Evolutionary conservation across 2,797 vertebrate species (phyloP).

Genomic region (Botia kubotai): DNA sequence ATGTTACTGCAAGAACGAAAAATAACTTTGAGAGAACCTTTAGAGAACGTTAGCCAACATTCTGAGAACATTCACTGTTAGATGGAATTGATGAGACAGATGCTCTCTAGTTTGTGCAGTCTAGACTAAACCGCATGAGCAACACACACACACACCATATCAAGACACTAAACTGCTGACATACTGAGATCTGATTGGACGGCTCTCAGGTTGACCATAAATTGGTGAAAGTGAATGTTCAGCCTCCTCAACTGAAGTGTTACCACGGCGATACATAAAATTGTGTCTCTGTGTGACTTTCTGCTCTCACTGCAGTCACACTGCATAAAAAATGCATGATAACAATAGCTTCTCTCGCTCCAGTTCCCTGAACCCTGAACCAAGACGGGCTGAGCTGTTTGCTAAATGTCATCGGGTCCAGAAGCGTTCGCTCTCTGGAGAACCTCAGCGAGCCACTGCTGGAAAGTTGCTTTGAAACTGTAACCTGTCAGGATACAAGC

Average conservation of each 20-base stretch:
- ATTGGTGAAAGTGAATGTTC: not conserved
- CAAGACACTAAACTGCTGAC: conserved; percentile 29
- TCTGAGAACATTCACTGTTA: no score
- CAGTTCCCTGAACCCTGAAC: conserved; percentile 21
- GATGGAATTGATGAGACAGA: not conserved
- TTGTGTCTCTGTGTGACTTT: conserved; percentile 34
- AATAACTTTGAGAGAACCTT: no score
- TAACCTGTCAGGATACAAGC: not conserved
- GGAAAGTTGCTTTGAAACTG: conserved; percentile 17
- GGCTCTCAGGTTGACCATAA: conserved; percentile 18
- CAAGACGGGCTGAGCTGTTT: conserved; percentile 22
- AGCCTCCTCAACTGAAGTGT: conserved; percentile 18
- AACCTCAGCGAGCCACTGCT: conserved; percentile 18
- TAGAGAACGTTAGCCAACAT: no score
- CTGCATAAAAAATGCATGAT: conserved; percentile 54
- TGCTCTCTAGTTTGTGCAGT: conserved; percentile 13
- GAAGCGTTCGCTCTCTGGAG: conserved; percentile 19
- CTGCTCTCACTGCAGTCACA: conserved; percentile 22
- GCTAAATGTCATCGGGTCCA: conserved; percentile 29
- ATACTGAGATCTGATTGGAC: not conserved
- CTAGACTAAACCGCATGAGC: not conserved
- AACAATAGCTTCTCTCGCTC: conserved; percentile 22
- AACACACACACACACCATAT: not conserved
- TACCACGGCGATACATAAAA: conserved; percentile 38
- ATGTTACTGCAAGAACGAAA: no score